A percentile compares a stretch with the other conserved stretches of the same genome.
These are phyloP conservation scores for Urocitellus parryii DNA, from an alignment of 2,113 vertebrate genomes.

Conservation along the genomic window DNA sequence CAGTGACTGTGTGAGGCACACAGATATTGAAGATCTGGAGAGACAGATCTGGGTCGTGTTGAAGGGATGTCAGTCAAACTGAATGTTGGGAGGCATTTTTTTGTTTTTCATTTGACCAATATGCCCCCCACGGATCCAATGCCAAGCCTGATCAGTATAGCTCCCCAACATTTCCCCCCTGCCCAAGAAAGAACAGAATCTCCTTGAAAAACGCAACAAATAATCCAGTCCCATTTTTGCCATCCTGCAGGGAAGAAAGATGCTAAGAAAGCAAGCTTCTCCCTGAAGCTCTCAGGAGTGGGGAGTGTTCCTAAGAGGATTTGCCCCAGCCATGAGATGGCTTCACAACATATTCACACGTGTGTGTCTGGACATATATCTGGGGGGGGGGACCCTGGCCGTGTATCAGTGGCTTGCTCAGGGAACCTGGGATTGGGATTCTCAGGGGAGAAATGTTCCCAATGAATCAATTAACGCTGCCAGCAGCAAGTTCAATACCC, in stretches of 20 bases:
- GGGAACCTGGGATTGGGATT: constrained; percentile 50
- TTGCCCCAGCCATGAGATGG: neutral
- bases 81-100: neutral
- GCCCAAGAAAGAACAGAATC: neutral
- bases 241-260: constrained; percentile 25
- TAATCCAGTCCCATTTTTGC: constrained; percentile 68
- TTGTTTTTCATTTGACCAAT: neutral
- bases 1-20: neutral
- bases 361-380: neutral
- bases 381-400: neutral
- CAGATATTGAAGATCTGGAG: neutral
- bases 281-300: neutral
- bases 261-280: neutral
- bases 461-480: constrained; percentile 25
- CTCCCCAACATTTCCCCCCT: neutral
- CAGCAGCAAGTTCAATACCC: constrained; percentile 42
- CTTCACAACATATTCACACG: constrained; percentile 10
- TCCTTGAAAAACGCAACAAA: neutral
- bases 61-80: neutral
- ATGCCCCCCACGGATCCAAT: neutral
- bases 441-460: constrained; percentile 21
- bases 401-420: constrained; percentile 25
- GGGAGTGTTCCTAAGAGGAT: neutral
- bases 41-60: constrained; percentile 34
- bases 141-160: constrained; percentile 1